These are phyloP conservation scores for Margaritifera margaritifera DNA, from an alignment of 2,888 invertebrate species.

Conservation along the genomic window DNA sequence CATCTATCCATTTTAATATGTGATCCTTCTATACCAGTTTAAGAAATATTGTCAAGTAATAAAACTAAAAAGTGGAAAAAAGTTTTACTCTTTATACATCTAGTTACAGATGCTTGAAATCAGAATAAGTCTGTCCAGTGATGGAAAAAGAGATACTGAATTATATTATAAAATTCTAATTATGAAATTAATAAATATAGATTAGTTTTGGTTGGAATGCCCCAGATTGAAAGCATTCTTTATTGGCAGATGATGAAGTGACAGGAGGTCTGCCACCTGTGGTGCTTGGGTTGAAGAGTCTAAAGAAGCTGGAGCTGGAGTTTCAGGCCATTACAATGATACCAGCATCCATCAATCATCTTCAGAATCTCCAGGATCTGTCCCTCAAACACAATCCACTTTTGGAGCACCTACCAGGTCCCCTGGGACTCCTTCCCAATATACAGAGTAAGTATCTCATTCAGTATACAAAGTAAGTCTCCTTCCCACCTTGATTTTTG, in stretches of 20 bases:
- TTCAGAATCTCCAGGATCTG: constrained; percentile 52
- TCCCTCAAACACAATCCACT: constrained; percentile 55
- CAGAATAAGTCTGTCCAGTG: too few species aligned
- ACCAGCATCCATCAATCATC: constrained; percentile 56
- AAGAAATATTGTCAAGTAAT: too few species aligned
- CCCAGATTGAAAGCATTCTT: too few species aligned
- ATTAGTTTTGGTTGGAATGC: too few species aligned
- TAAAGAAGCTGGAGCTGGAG: constrained; percentile 55
- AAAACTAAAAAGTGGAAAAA: too few species aligned
- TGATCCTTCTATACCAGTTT: too few species aligned
- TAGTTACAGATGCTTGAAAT: too few species aligned
- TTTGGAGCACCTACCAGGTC: constrained; percentile 53
- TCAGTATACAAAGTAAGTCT: neutral
- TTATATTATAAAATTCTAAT: too few species aligned
- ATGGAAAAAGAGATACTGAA: too few species aligned
- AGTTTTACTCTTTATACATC: too few species aligned
- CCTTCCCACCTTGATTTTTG: constrained; percentile 41
- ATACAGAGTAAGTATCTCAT: constrained; percentile 47
- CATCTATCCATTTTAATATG: too few species aligned
- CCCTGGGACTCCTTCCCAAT: constrained; percentile 55
- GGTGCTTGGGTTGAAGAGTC: constrained; percentile 48
- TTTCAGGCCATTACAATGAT: constrained; percentile 61
- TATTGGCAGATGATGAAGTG: constrained; percentile 28
- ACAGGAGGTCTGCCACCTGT: constrained; percentile 62
- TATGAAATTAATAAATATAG: too few species aligned